phyloP scores from a whole-genome alignment of 1,140 invertebrate genomes.

The Diorhabda elongata region DNA sequence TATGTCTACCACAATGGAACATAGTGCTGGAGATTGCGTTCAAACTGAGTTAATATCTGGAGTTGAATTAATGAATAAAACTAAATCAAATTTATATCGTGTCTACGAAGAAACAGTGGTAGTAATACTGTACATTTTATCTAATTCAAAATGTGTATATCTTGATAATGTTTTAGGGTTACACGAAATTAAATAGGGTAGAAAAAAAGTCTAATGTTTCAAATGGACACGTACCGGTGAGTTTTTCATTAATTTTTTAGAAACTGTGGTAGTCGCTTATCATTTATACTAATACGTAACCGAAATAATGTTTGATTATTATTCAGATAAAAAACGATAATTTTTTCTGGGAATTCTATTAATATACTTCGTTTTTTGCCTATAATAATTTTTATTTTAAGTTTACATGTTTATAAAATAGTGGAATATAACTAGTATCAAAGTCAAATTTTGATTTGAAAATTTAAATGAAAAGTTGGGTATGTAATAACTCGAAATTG shows the following conservation, averaged over 20 bases:
- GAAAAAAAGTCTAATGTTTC: conserved; percentile 6
- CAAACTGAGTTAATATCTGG: conserved; percentile 28
- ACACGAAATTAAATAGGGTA: conserved; percentile 9
- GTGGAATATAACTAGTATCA: too few relatives aligned
- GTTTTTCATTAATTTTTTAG: neutral
- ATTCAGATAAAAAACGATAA: conserved; percentile 9
- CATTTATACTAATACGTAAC: too few relatives aligned
- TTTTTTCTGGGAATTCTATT: neutral
- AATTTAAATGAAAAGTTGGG: too few relatives aligned
- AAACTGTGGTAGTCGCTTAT: too few relatives aligned
- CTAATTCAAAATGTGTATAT: conserved; percentile 18
- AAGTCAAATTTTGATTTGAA: too few relatives aligned
- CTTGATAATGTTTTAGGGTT: conserved; percentile 14
- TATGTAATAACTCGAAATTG: too few relatives aligned
- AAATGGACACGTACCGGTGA: conserved; percentile 26
- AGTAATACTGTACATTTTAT: neutral
- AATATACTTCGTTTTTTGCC: neutral
- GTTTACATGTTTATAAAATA: too few relatives aligned
- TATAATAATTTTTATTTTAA: neutral
- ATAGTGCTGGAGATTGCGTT: conserved; percentile 28
- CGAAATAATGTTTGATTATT: neutral
- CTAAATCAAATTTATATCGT: conserved; percentile 16
- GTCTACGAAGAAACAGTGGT: conserved; percentile 13
- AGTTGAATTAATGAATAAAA: conserved; percentile 26
- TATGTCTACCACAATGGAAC: conserved; percentile 30